phyloP scores from a whole-genome alignment of 2,797 vertebrate genomes.

The Bradypodion ventrale region DNA sequence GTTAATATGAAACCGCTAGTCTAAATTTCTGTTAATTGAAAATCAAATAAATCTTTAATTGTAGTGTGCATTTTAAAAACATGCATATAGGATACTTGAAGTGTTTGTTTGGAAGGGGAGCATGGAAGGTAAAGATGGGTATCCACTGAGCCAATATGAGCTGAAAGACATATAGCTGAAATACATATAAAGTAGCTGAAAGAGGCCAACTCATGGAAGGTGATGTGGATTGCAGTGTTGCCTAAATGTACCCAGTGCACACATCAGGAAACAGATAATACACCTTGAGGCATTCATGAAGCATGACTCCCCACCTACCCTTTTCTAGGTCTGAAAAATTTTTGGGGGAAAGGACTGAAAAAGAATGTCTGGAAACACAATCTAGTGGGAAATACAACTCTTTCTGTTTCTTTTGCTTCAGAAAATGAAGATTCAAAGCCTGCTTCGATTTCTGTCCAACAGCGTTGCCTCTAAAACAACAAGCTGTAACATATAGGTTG shows the following conservation, averaged over 20 bases:
- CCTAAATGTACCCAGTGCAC: not conserved
- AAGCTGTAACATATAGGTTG: conserved; percentile 42
- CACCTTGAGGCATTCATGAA: not conserved
- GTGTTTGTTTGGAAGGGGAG: not conserved
- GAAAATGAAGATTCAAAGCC: conserved; percentile 7
- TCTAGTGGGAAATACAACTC: not conserved
- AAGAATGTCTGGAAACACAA: not conserved
- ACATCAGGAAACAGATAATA: not conserved
- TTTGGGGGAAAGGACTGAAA: not conserved
- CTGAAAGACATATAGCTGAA: not conserved
- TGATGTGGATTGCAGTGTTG: not conserved
- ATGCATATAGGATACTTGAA: not conserved
- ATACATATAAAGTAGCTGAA: too few species aligned
- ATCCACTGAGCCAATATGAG: not conserved
- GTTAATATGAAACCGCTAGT: not conserved
- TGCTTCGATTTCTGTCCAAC: conserved; percentile 2
- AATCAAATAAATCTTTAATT: too few species aligned
- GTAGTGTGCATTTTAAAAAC: too few species aligned
- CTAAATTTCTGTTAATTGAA: not conserved
- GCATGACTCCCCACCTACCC: not conserved
- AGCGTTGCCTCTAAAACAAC: conserved; percentile 25
- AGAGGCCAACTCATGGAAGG: not conserved
- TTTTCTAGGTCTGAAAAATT: not conserved
- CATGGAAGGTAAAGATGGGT: too few species aligned
- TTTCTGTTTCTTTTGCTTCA: conserved; percentile 17